Conservation (phyloP, 2,113 vertebrate species). For the Pomatostomus ruficeps region DNA sequence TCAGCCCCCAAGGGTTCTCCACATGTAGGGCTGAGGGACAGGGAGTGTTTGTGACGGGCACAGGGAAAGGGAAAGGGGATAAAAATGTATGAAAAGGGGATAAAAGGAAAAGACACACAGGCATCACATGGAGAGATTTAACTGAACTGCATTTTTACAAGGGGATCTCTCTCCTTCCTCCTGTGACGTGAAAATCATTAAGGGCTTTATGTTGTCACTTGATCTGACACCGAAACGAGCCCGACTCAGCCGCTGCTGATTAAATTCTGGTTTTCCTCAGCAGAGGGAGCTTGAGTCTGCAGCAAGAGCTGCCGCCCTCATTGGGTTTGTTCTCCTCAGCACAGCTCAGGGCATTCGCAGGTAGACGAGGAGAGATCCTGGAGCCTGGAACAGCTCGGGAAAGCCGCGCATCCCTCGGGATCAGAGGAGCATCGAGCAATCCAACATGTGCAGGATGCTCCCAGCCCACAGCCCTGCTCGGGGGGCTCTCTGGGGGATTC, state of each 20-base stretch:
- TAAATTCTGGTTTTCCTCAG: constrained; percentile 17
- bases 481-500: neutral
- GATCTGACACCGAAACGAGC: neutral
- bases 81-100: no score
- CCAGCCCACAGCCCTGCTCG: neutral
- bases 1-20: no score
- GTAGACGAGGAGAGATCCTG: neutral
- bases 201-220: neutral
- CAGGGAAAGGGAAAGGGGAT: no score
- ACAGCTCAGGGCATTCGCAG: neutral
- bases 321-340: neutral
- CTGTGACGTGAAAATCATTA: neutral
- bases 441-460: neutral
- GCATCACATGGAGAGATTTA: neutral
- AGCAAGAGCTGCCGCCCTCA: neutral
- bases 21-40: no score
- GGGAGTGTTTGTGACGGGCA: no score
- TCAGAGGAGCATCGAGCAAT: neutral
- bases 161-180: neutral
- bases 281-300: constrained; percentile 66
- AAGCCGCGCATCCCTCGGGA: neutral
- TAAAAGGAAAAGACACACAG: no score
- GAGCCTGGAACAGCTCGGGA: neutral
- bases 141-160: neutral
- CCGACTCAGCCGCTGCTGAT: neutral